Evolutionary conservation across 2,888 invertebrate genomes (phyloP).

Genomic region (Epistrophe grossulariae): DNA sequence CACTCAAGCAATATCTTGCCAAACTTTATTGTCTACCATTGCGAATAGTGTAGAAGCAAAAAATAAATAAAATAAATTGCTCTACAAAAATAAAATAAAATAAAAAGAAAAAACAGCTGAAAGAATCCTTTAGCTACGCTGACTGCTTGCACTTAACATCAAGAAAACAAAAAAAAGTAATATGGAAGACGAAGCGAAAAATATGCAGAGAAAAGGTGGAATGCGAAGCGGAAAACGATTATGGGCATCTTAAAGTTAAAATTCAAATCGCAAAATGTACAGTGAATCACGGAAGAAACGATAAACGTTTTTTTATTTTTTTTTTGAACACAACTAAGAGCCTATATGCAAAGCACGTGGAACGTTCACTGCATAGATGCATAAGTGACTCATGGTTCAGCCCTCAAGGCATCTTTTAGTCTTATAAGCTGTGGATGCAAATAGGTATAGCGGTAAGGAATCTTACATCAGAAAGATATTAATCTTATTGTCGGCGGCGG

Average conservation of each 20-base stretch:
- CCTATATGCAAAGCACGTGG: slow-evolving; percentile 36
- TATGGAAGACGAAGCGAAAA: slow-evolving; percentile 15
- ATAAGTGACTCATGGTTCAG: slow-evolving; percentile 32
- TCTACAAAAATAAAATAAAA: slow-evolving; percentile 11
- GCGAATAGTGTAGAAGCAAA: slow-evolving; percentile 18
- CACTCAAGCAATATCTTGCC: slow-evolving; percentile 61
- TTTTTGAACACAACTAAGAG: neutral
- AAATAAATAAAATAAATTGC: slow-evolving; percentile 47
- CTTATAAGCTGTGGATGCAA: slow-evolving; percentile 18
- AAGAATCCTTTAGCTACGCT: slow-evolving; percentile 61
- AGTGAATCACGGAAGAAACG: slow-evolving; percentile 43
- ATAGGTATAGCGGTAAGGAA: slow-evolving; percentile 53
- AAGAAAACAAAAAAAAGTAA: slow-evolving; percentile 6
- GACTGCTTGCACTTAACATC: slow-evolving; percentile 23
- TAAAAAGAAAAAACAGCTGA: slow-evolving; percentile 27
- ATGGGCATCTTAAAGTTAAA: slow-evolving; percentile 58
- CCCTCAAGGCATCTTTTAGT: slow-evolving; percentile 30
- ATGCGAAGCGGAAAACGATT: slow-evolving; percentile 66
- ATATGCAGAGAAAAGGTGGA: slow-evolving; percentile 52
- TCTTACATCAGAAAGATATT: slow-evolving; percentile 74
- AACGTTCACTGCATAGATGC: slow-evolving; percentile 26
- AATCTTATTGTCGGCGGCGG: slow-evolving; percentile 71
- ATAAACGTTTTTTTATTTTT: slow-evolving; percentile 2
- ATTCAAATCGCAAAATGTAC: slow-evolving; percentile 60
- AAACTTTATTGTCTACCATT: slow-evolving; percentile 56